Base-by-base conservation (phyloP, 2,888 invertebrate species). In the Caenorhabditis sp. region DNA sequence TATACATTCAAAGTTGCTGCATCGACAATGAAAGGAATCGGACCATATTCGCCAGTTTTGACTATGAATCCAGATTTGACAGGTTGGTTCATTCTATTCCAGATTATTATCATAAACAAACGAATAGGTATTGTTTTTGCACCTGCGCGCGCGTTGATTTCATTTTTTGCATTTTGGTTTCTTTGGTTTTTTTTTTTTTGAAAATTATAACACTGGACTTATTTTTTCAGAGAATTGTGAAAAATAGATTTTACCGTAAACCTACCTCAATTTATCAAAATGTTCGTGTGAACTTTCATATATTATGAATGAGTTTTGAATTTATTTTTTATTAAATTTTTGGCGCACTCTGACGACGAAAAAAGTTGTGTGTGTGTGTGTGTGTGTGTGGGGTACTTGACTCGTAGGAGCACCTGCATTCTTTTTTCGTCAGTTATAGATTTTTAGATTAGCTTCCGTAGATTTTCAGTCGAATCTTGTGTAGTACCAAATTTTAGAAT, bases 1-100 rank as follows among this genome's bases (percentile, higher is more conserved):
- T 86, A 86, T 54, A 67, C 74, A 89, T 93, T 97, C 88, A 95
- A 95, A 95, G 94, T 97, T 88, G 91, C 95, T 85, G 97, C 97
- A 80, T 95, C 95, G 88, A 97, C 97, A 86, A 93, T 93, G 87
- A 94, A 96, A 84, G 97, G 97, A 88, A 95, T 95, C 90, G 97
- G 97, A 50, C 97, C 94, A 78, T 92, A 93, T 87, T 84, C 85
- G 3, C 83, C 84, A 25, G 82, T 83, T 23, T 71, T 84, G 56
- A 84, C 81, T 25, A 82, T 84, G 64, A 80, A 81, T 59, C 84
- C 84, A 17, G 81, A 82, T 70, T 80, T 82, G 25, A 73, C 76
- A 59, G 83, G 84, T 84, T 64, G 63, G 78, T 74, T 31, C 31
- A 10, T n/a, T n/a, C n/a, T 7, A 31, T 31, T 31, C 31, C 31